phyloP scores from a whole-genome alignment of 2,888 invertebrate genomes.

The Epistrophe grossulariae region DNA sequence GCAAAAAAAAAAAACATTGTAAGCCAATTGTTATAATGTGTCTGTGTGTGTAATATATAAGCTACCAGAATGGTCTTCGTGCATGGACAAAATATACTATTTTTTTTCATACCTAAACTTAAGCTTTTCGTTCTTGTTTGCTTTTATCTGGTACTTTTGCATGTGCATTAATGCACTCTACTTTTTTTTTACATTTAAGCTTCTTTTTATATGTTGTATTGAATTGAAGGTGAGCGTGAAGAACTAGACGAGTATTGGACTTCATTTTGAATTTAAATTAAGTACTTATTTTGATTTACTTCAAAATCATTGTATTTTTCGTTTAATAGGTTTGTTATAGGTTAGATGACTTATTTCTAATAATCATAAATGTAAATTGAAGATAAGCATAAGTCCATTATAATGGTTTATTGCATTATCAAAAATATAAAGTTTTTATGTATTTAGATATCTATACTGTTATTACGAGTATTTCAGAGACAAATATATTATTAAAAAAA shows the following conservation, averaged over 20 bases:
- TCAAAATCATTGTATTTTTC: background rate
- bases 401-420: too few species aligned
- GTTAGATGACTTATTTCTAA: too few species aligned
- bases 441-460: too few species aligned
- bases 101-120: background rate
- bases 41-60: background rate
- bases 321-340: background rate
- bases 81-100: background rate
- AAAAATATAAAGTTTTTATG: too few species aligned
- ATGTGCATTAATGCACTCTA: background rate
- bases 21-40: slow-evolving; percentile 8
- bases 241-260: background rate
- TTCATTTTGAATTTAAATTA: background rate
- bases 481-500: too few species aligned
- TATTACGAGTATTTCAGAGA: too few species aligned
- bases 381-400: too few species aligned
- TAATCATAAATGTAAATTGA: too few species aligned
- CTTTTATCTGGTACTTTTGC: background rate
- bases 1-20: background rate
- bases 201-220: background rate
- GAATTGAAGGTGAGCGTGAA: background rate
- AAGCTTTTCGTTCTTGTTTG: background rate
- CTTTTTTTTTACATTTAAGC: background rate
- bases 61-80: background rate
- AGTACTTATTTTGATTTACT: background rate